Evolutionary conservation across 2,888 invertebrate species (phyloP), one percentile per base, ranked within the genome.

Genomic region (Phlogophora meticulosa): DNA sequence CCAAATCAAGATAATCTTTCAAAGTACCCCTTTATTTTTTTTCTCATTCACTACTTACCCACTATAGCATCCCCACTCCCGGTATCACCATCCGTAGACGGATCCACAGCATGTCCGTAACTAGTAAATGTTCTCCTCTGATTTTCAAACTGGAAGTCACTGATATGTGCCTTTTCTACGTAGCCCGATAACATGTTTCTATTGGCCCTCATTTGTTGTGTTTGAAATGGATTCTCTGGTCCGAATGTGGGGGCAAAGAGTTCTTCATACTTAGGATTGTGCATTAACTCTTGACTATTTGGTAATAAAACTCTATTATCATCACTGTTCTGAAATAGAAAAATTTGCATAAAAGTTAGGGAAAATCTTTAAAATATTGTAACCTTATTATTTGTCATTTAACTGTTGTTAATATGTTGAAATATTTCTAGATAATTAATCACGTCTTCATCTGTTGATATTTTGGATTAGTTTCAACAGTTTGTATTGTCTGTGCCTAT

Each of bases 91-190:
- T 98, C 98, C 0, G 98, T 97, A 0, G 99, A 98, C 0, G 99
- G 99, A 95, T 99, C 99, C 72, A 99, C 91, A 0, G 99, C 99
- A 95, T 98, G 99, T 3, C 99, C 99, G 88, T 98, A 99, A 88
- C 99, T 99, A 42, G 97, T 97, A 90, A 99, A 99, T 20, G 99
- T 99, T 84, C 99, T 95, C 65, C 99, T 96, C 89, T 99, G 99
- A 90, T 98, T 98, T 92, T 99, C 99, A 96, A 99, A 99, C 85
- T 99, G 98, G 92, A 99, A 99, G 83, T 98, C 98, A 92, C 98
- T 99, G 56, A 99, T 97, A 90, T 99, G 98, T 0, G 99, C 99
- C 76, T 98, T 97, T 88, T 99, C 99, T 0, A 99, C 98, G 93
- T 97, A 99, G 0, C 99, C 99, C 0, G 99, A 97, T 13, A 99